Evolutionary conservation across 2,888 invertebrate genomes (phyloP), one percentile per base, ranked within the genome.

Genomic region (Tetanocera ferruginea): DNA sequence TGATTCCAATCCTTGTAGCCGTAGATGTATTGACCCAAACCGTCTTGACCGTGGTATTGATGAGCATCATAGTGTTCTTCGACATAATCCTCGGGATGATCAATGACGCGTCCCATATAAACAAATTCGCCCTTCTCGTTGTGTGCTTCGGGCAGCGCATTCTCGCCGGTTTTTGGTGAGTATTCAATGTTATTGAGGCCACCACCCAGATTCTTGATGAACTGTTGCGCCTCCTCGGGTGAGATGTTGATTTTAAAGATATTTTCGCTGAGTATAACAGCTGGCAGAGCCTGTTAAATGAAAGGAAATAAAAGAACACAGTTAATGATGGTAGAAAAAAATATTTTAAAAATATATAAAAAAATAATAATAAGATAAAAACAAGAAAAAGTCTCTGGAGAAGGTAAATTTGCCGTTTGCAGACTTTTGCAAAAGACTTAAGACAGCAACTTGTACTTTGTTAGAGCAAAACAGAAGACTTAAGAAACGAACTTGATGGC

Each of bases 1-100:
- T 95, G 95, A 85, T 95, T 93, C 66, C 94, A 94, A 4, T 94
- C 93, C 78, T 92, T 91, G 87, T 95, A 95, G 0, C 95, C 95
- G 83, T 94, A 95, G 0, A 92, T 91, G 84, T 94, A 94, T 19
- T 93, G 93, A 1, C 95, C 95, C 67, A 93, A 88, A n/a, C 93
- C 93, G 80, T 93, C 92, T 86, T 94, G 94, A 0, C 94, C 94
- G 84, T 94, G 94, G 87, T 92, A 94, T 84, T 94, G 94, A 78
- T 92, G 91, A 0, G 94, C 94, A 80, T 93, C 91, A 87, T 94
- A 94, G 9, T 94, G 93, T 88, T 94, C 94, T 88, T 94, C 94
- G 57, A 93, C 90, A 80, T 93, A 94, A 62, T 94, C 92, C 6
- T 93, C 92, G 1, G 93, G 92, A 86, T 94, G 92, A 64, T 92